Conservation (phyloP, 2,888 invertebrate genomes). For the Geophilus truncorum region DNA sequence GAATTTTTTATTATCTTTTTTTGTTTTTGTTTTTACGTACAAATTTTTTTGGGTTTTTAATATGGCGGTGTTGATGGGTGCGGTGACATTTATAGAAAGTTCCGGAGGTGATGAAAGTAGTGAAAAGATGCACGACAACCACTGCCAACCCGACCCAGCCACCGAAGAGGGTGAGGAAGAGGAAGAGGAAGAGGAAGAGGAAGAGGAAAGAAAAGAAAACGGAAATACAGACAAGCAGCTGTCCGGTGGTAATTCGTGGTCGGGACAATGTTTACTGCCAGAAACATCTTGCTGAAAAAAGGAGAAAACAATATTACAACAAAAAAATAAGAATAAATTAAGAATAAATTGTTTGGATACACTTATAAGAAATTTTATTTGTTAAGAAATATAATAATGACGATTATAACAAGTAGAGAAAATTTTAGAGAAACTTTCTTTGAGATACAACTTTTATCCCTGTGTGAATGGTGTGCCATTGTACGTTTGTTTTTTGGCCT, state of each 20-base stretch:
- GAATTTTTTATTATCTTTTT: neutral
- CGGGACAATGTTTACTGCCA: conserved; percentile 20
- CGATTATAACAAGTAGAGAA: neutral
- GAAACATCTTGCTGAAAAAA: neutral
- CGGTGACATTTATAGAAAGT: conserved; percentile 13
- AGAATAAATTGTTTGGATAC: neutral
- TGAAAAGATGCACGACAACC: neutral
- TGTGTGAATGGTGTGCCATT: conserved; percentile 3
- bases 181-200: neutral
- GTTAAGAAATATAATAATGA: conserved; percentile 11
- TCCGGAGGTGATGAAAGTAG: neutral
- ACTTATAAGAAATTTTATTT: conserved; percentile 14
- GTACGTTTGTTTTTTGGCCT: neutral
- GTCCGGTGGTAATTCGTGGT: neutral
- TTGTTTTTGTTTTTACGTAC: neutral
- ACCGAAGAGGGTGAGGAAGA: neutral
- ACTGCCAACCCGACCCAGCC: conserved; percentile 11
- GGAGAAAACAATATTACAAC: neutral
- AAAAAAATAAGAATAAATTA: neutral
- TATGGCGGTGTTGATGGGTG: neutral
- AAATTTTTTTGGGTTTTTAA: neutral
- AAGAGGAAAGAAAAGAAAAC: neutral
- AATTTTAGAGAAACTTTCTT: conserved; percentile 11
- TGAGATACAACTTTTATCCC: conserved; percentile 6
- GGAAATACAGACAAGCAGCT: neutral